Conservation (phyloP, 2,797 vertebrate species). For the Myotis myotis region DNA sequence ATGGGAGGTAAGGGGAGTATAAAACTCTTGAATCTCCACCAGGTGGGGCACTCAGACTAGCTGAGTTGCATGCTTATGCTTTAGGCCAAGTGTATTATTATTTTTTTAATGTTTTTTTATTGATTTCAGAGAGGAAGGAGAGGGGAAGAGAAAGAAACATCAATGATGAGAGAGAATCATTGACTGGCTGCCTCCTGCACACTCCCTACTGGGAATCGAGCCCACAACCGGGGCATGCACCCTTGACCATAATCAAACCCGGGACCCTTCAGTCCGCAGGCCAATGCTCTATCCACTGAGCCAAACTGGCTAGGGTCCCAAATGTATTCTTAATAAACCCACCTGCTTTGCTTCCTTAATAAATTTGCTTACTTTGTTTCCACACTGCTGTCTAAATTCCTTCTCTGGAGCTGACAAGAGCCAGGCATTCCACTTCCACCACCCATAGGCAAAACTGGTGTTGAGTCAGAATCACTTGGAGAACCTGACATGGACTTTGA, state of each 20-base stretch:
- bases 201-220: too few species aligned
- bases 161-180: too few species aligned
- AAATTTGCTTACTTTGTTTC: neutral
- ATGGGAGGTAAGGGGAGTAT: neutral
- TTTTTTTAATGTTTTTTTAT: too few species aligned
- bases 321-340: neutral
- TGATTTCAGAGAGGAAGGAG: too few species aligned
- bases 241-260: too few species aligned
- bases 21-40: neutral
- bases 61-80: neutral
- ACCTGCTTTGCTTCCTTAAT: neutral
- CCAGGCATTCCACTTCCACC: neutral
- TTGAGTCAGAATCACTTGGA: neutral
- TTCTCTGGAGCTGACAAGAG: neutral
- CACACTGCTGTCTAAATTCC: neutral
- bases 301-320: neutral
- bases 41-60: neutral
- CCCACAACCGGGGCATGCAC: too few species aligned
- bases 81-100: neutral
- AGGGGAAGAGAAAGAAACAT: too few species aligned
- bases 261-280: too few species aligned
- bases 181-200: too few species aligned
- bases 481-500: neutral
- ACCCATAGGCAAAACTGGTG: neutral
- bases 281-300: too few species aligned